Evolutionary conservation across 92 coral and sea anemone genomes (phyloP).

Genomic region (Zoanthus sansibaricus): DNA sequence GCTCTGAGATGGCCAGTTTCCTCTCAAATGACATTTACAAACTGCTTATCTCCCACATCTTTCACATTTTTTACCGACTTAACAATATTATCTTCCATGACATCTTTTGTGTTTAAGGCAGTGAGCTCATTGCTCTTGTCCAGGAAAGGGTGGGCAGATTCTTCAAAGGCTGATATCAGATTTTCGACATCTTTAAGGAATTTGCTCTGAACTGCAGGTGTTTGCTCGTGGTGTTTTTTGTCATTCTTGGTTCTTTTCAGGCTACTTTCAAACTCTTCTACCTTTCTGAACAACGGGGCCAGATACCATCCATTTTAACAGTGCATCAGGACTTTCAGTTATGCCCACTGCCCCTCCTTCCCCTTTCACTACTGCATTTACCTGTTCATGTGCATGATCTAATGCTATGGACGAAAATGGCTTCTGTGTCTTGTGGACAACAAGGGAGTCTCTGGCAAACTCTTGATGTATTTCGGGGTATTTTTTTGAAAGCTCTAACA

Average conservation of each 20-base stretch:
- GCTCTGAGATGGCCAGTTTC: constrained; percentile 45
- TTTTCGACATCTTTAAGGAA: constrained; percentile 69
- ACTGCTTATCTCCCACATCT: constrained; percentile 62
- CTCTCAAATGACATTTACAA: constrained; percentile 58
- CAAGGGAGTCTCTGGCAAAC: neutral
- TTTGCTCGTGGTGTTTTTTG: constrained; percentile 57
- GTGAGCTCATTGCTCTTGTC: constrained; percentile 57
- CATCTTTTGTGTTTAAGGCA: constrained; percentile 63
- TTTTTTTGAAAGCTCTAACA: constrained; percentile 51
- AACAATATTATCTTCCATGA: constrained; percentile 65
- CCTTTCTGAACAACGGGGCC: constrained; percentile 71
- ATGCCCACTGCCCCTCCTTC: constrained; percentile 75
- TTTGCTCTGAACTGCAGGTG: constrained; percentile 48
- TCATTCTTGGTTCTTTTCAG: neutral
- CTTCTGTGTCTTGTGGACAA: constrained; percentile 25
- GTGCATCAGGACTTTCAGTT: constrained; percentile 72
- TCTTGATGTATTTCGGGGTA: neutral
- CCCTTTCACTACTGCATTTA: constrained; percentile 70
- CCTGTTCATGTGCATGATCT: constrained; percentile 78
- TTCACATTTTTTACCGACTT: constrained; percentile 44
- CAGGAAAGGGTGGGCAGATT: constrained; percentile 67
- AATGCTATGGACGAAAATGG: constrained; percentile 68
- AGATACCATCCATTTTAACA: constrained; percentile 75
- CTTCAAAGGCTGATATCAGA: constrained; percentile 57
- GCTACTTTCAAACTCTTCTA: constrained; percentile 61